These are phyloP conservation scores for Astur gentilis DNA, from an alignment of 2,113 vertebrate genomes.

Conservation along the genomic window DNA sequence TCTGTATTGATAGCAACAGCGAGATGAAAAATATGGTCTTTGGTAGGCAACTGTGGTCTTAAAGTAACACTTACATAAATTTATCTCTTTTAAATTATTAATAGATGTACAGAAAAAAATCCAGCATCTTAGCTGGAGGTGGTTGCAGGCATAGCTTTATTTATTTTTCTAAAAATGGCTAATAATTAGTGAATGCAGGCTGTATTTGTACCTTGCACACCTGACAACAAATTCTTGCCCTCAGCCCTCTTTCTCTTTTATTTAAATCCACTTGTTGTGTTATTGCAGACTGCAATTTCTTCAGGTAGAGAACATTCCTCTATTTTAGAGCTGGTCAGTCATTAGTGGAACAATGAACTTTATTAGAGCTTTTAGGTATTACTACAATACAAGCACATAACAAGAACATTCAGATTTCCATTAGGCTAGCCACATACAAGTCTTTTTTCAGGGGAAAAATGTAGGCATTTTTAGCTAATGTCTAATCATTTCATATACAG, in stretches of 20 bases:
- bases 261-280: not conserved
- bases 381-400: not conserved
- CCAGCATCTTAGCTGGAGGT: not conserved
- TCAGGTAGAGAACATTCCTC: not conserved
- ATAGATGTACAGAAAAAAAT: not conserved
- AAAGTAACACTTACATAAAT: not conserved
- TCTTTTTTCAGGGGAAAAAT: not conserved
- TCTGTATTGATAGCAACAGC: not conserved
- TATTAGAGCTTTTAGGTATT: not conserved
- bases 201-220: not conserved
- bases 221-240: not conserved
- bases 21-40: not conserved
- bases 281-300: not conserved
- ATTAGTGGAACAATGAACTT: not conserved
- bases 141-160: not conserved
- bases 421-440: not conserved
- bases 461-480: not conserved
- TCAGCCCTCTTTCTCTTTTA: not conserved
- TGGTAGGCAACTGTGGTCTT: not conserved
- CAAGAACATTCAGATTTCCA: not conserved
- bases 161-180: not conserved
- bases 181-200: not conserved
- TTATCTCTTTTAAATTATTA: too few relatives aligned
- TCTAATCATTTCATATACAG: not conserved
- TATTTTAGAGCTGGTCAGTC: not conserved